Base-by-base conservation (phyloP, 2,888 invertebrate genomes). In the Frankliniella intonsa region DNA sequence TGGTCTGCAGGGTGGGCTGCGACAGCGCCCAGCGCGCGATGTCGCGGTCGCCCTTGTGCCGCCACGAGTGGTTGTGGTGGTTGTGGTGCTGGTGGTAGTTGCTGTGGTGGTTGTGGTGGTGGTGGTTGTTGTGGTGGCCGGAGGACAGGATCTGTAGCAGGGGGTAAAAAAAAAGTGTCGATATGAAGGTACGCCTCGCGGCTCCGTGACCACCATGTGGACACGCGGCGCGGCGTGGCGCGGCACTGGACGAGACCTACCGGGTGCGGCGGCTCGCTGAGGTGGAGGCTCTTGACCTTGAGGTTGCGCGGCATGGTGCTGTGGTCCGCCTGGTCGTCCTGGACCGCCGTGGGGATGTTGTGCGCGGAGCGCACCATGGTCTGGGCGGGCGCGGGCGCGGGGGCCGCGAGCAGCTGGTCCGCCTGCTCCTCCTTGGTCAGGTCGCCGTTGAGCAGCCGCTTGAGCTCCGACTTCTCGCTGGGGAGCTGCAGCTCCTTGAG, bases 1-100 rank as follows among this genome's bases (percentile, higher is more conserved):
- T 79, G 65, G 82, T 84, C 80, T 82, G 81, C 12, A 84, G 82
- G 19, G 81, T 84, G 11, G 85, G 86, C 82, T 85, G 85, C 69
- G 83, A 85, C 49, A 82, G 85, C 25, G 84, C 86, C 84, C 87
- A 85, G 19, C 86, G 84, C 50, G 85, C 84, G 50, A 85, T 85
- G 76, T 84, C 85, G 10, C 83, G 83, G 51, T 83, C 81, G 62
- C 83, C 82, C 49, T 83, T 82, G 79, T 83, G 81, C 19, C 81
- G 69, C 69, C 69, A 76, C 25, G 69, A 76, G 25, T 76, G 62
- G 12, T 62, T 22, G 69, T 76, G 22, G 69, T 76, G 69, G 69
- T 76, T 1, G 69, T 76, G 69, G 25, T 76, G 9, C 7, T 76
- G 69, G 69, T 76, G 9, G 25, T 76, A 22, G 69, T 84, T 49